phyloP scores from a whole-genome alignment of 2,888 invertebrate genomes.

The Eristalinus aeneus region DNA sequence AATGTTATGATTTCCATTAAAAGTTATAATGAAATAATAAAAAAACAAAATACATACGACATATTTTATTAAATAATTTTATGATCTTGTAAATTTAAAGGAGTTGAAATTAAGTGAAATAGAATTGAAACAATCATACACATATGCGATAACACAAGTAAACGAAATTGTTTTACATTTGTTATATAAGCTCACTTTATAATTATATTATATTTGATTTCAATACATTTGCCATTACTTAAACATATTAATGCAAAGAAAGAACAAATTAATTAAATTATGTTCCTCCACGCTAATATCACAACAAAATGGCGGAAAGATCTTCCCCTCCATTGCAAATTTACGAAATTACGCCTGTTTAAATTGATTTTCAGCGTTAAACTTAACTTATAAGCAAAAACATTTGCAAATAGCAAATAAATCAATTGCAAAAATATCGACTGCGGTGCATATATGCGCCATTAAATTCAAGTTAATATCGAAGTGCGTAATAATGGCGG shows the following conservation, averaged over 20 bases:
- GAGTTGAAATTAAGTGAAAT: no score
- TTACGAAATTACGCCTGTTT: neutral
- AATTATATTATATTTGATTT: neutral
- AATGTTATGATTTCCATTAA: no score
- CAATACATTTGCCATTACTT: no score
- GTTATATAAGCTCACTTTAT: no score
- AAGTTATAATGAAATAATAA: no score
- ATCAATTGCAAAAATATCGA: constrained; percentile 1
- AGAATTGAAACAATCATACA: no score
- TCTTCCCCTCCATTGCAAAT: constrained; percentile 27
- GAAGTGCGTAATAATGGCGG: constrained; percentile 65
- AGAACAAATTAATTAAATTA: neutral
- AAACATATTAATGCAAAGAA: no score
- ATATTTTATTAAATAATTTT: no score
- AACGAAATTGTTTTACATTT: no score
- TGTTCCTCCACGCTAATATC: constrained; percentile 8
- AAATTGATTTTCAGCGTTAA: neutral
- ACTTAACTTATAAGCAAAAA: neutral
- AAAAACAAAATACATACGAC: no score
- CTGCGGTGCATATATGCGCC: neutral
- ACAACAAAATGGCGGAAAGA: constrained; percentile 51
- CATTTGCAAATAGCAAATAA: neutral
- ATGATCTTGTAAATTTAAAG: no score
- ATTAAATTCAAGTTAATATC: constrained; percentile 28
- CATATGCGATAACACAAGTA: no score